Percentiles rank a stretch among this genome's conserved stretches.
Conservation (phyloP, 1,140 invertebrate genomes). For the Spodoptera frugiperda region DNA sequence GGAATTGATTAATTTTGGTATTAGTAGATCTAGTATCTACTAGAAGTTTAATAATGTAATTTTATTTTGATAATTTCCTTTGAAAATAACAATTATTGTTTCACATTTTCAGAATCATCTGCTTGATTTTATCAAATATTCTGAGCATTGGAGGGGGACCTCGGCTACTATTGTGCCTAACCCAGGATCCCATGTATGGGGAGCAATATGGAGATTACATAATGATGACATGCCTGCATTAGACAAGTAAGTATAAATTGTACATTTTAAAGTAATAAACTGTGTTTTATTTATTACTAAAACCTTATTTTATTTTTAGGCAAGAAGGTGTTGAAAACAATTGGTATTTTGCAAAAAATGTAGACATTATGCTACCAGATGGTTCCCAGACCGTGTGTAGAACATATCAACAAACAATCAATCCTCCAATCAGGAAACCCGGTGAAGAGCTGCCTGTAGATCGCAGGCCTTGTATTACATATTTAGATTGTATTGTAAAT, state of each 20-base stretch:
- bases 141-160: conserved; percentile 91
- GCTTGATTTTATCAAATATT: conserved; percentile 90
- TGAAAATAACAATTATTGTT: too few relatives aligned
- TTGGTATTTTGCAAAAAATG: conserved; percentile 89
- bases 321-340: conserved; percentile 92
- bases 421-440: conserved; percentile 77
- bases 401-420: conserved; percentile 88
- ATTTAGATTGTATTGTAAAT: conserved; percentile 88
- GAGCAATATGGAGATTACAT: conserved; percentile 92
- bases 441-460: conserved; percentile 84
- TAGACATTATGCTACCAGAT: conserved; percentile 86
- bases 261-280: too few relatives aligned
- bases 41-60: too few relatives aligned
- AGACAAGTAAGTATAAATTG: conserved; percentile 86
- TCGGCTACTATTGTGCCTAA: conserved; percentile 91
- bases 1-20: too few relatives aligned
- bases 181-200: conserved; percentile 88
- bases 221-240: conserved; percentile 88
- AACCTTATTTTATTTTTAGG: conserved; percentile 76
- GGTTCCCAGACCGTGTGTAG: conserved; percentile 87
- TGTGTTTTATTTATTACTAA: conserved; percentile 41
- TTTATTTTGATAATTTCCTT: too few relatives aligned
- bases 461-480: conserved; percentile 90
- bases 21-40: too few relatives aligned
- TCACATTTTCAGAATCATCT: conserved; percentile 87